Base-by-base conservation (phyloP, 2,888 invertebrate genomes). In the Drosophila niveifrons region DNA sequence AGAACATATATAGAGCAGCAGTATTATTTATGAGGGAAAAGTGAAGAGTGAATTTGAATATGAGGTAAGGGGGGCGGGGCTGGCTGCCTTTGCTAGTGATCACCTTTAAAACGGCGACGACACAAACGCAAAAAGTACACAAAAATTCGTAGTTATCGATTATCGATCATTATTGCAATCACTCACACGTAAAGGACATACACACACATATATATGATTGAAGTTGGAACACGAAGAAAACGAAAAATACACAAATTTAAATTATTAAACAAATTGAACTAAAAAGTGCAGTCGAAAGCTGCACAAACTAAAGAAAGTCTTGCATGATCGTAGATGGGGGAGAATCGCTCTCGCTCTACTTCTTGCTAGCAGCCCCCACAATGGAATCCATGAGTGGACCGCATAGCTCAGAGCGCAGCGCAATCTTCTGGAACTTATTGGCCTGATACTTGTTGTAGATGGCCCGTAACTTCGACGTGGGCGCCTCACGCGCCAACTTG, bases 381-480 rank as follows among this genome's bases (percentile, higher is more conserved):
- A 92, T 90, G 9, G 90, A 90, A 55, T 91, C 90, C 77, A 92
- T 85, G 36, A 89, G 72, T 3, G 84, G 31, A 7, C 91, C 88
- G 58, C 77, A 83, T n/a, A 96, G 91, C 86, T 96, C 95, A 0
- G 94, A 93, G 28, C 95, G 93, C 28, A 93, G 84, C 53, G 96
- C 94, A 18, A 96, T 95, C 92, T 94, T 95, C 70, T 94, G 94
- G 80, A 94, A 93, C 55, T 94, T 94, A 0, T 93, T 70, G 2
- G 91, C 84, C 1, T 94, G 92, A 90, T 96, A 97, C 92, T 96
- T 97, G 64, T 93, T 94, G 77, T 94, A 94, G 6, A 96, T 94
- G 0, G 95, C 94, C 88, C 96, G 95, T 78, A 94, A 94, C 91
- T 96, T 97, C 13, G 95, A 94, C 18, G 93, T 94, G 11, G 95